A percentile compares a stretch with the other conserved stretches of the same genome.
These are phyloP conservation scores for Cotesia glomerata DNA, from an alignment of 1,140 invertebrate genomes.

Conservation along the genomic window DNA sequence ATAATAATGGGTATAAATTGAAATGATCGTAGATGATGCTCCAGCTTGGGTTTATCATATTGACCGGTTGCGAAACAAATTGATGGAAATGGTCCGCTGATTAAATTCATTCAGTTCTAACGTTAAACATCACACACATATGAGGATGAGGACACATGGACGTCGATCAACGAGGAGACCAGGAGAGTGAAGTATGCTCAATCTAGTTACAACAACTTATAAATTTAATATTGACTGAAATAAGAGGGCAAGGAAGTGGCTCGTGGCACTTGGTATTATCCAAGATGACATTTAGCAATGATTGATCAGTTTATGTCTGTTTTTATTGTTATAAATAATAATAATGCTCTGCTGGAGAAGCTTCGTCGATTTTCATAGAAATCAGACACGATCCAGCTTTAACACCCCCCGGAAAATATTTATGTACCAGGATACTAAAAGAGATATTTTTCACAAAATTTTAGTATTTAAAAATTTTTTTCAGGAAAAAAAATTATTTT, in stretches of 20 bases:
- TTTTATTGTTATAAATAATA: no score
- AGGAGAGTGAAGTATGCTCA: conserved; percentile 25
- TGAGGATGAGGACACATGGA: background rate
- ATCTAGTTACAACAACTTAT: conserved; percentile 27
- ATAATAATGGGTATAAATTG: background rate
- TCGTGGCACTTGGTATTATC: conserved; percentile 19
- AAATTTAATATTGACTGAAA: conserved; percentile 5
- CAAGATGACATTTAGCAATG: conserved; percentile 4
- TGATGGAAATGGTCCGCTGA: conserved; percentile 23
- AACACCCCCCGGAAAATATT: no score
- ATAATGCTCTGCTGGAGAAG: background rate
- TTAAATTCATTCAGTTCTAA: conserved; percentile 26
- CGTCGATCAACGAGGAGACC: background rate
- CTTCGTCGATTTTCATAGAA: background rate
- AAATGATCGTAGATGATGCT: background rate
- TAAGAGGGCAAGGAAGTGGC: conserved; percentile 29
- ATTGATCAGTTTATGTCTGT: conserved; percentile 1
- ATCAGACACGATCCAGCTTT: no score
- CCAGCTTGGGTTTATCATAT: background rate
- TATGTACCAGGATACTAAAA: no score
- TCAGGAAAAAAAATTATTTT: no score
- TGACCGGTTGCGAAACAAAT: conserved; percentile 21
- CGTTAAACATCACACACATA: background rate
- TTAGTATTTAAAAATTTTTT: no score
- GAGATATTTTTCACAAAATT: no score